Evolutionary conservation across 1,140 invertebrate genomes (phyloP), one percentile per base, ranked within the genome.

Genomic region (Eumeta japonica): DNA sequence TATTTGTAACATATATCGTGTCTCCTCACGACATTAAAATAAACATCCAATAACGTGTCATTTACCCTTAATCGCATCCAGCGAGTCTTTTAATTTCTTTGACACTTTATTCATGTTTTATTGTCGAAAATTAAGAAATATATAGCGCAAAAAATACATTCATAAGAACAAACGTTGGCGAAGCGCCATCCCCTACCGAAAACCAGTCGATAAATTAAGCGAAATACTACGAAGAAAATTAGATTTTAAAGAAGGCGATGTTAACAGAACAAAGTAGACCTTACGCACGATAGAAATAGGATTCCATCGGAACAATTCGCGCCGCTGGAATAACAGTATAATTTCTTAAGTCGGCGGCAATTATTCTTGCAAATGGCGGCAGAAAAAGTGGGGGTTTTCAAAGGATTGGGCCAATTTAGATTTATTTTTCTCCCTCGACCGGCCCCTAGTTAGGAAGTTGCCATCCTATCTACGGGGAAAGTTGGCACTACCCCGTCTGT

Each of bases 361-460:
- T 68, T 57, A 62, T 65, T 65, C 58, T 60, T 56, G 48, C 55
- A 60, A 64, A 65, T 55, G 58, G 52, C 53, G 49, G 39, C 43
- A 64, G 61, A 67, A 70, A 66, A 70, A 65, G 48, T 60, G 50
- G 62, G 59, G 61, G 59, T 60, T 64, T 64, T 57, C 49, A 63
- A 61, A 61, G 62, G 63, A 67, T 70, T 60, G 61, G 48, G 48
- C 59, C 61, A 65, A 67, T 70, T 70, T 67, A 66, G 63, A 67
- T 70, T 70, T 70, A 67, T 67, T 65, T 66, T 65, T 65, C 62
- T 53, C 65, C 63, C 47, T 53, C 49, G 40, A 32, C 14, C 40
- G 50, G 47, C 53, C 45, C 36, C 41, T 24, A n/a, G 20, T 24
- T 7, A 24, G 20, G 20, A 24, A 24, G 20, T 24, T 24, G n/a